Evolutionary conservation across 2,113 vertebrate species (phyloP).

Genomic region (Sinocyclocheilus rhinocerous): DNA sequence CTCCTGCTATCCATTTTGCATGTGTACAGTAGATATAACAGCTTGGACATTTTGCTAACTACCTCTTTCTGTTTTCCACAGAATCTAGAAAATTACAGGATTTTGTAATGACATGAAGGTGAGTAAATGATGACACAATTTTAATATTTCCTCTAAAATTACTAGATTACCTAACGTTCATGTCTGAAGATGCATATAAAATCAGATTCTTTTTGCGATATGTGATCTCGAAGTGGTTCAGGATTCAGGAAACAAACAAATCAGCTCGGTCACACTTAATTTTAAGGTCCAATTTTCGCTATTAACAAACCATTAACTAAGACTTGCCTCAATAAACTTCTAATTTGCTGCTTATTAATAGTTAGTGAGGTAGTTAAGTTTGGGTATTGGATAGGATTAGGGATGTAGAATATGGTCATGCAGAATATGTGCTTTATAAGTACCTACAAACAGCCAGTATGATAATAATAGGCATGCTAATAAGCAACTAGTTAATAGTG

Average conservation of each 20-base stretch:
- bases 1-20: not conserved
- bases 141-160: not conserved
- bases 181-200: not conserved
- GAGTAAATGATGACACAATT: not conserved
- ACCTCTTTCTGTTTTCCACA: not conserved
- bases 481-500: too few relatives aligned
- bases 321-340: not conserved
- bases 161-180: not conserved
- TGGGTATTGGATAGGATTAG: too few relatives aligned
- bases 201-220: not conserved
- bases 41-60: not conserved
- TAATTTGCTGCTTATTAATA: too few relatives aligned
- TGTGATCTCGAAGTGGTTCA: not conserved
- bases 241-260: not conserved
- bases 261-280: too few relatives aligned
- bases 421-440: too few relatives aligned
- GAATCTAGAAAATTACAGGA: not conserved
- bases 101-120: not conserved
- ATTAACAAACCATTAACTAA: not conserved
- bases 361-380: too few relatives aligned
- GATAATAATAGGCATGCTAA: too few relatives aligned
- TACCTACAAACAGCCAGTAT: too few relatives aligned
- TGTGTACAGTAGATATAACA: not conserved
- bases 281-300: constrained; percentile 43
- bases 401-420: too few relatives aligned